Evolutionary conservation across 2,888 invertebrate species (phyloP), one percentile per base, ranked within the genome.

Genomic region (Drosophila conformis): DNA sequence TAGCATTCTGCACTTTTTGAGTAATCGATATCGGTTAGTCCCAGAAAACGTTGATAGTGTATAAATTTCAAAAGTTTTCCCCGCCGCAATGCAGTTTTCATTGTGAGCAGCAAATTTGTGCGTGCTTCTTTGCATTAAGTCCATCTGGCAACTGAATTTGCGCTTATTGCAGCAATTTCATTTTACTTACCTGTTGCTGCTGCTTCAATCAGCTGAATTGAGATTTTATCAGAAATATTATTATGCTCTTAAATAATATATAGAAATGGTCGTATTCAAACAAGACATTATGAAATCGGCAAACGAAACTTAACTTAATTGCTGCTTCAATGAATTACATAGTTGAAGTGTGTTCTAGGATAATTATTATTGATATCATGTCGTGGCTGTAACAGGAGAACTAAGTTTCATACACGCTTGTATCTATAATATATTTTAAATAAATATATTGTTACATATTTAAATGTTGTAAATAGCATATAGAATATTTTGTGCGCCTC

Each of bases 21-120:
- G 54, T 69, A 70, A 21, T 70, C 70, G 13, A 70, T 70, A 36
- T 69, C 70, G n/a, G 35, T 60, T 3, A 70, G 51, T 2, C 69
- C 70, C 56, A 70, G 27, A 51, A 10, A 70, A 1, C 70, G 70
- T 36, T 69, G 71, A 27, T 70, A 72, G 35, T 69, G 57, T 18
- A 71, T 11, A 52, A 69, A 70, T 11, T 31, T 18, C 2, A 60
- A 51, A n/a, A 60, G 52, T n/a, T 65, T 49, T 63, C 21, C 27
- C 2, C 18, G 60, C 15, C 36, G 11, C 18, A 18, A 11, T 61
- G 38, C 18, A n/a, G 8, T 10, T 10, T 48, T n/a, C 69, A 69
- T 69, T 49, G 7, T 58, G n/a, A 27, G 3, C 27, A 13, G 13
- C 36, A 8, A n/a, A 57, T 25, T 46, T 15, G 27, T 13, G 54